A percentile compares a stretch with the other conserved stretches of the same genome.
Evolutionary conservation across 2,797 vertebrate species (phyloP).

Genomic region (Myoxocephalus aenaeus): DNA sequence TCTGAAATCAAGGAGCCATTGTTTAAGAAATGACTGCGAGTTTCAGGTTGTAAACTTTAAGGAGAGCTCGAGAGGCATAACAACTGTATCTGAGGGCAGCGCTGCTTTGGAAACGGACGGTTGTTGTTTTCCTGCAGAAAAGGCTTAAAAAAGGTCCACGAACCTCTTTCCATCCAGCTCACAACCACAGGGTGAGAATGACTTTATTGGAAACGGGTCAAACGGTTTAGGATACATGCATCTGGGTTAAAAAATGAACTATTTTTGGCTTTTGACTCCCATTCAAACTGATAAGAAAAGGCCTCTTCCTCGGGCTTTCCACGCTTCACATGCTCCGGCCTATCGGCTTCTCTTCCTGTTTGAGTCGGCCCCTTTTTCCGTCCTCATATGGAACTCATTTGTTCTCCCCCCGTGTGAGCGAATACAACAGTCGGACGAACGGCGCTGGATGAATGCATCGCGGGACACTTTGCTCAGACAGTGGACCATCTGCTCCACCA

Average conservation of each 20-base stretch:
- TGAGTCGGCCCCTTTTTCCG: slow-evolving; percentile 32
- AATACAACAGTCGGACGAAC: slow-evolving; percentile 50
- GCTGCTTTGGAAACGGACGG: background rate
- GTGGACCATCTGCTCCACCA: slow-evolving; percentile 43
- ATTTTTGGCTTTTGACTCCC: slow-evolving; percentile 30
- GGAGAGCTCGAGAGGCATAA: background rate
- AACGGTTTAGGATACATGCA: slow-evolving; percentile 30
- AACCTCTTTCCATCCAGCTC: slow-evolving; percentile 52
- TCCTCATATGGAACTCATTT: slow-evolving; percentile 80
- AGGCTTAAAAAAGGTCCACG: slow-evolving; percentile 50
- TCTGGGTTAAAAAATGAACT: slow-evolving; percentile 17
- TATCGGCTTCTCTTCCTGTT: slow-evolving; percentile 57
- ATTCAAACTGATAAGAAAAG: slow-evolving; percentile 59
- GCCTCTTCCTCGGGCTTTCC: slow-evolving; percentile 50
- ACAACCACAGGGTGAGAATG: slow-evolving; percentile 13
- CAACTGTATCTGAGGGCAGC: background rate
- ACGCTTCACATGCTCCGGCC: slow-evolving; percentile 32
- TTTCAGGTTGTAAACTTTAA: background rate
- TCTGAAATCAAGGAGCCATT: background rate
- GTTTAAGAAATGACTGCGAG: background rate
- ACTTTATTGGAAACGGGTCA: slow-evolving; percentile 63
- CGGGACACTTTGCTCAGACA: slow-evolving; percentile 52
- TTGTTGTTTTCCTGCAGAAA: slow-evolving; percentile 28
- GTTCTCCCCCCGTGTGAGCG: slow-evolving; percentile 42
- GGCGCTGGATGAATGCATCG: slow-evolving; percentile 48